phyloP scores from a whole-genome alignment of 2,888 invertebrate genomes.

The Mactromeris polynyma region DNA sequence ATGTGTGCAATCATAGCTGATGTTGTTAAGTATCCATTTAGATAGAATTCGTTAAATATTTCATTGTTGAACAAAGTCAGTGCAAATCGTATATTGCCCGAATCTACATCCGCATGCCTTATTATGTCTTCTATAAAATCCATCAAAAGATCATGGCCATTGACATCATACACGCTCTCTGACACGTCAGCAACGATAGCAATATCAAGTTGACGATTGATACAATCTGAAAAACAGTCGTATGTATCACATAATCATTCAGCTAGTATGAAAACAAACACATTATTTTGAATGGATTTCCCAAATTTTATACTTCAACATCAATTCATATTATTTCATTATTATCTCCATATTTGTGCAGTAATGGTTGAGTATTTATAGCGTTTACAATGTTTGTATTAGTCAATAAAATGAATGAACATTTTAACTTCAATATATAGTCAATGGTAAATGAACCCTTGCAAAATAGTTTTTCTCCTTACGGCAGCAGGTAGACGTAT shows the following conservation, averaged over 20 bases:
- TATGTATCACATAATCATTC: neutral
- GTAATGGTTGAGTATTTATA: no score
- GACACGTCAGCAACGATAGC: conserved; percentile 19
- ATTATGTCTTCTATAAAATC: conserved; percentile 14
- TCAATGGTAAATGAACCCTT: no score
- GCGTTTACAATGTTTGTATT: no score
- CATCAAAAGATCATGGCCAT: neutral
- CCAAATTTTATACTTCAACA: no score
- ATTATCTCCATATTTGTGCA: no score
- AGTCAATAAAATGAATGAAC: no score
- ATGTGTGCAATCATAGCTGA: neutral
- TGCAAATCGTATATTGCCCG: conserved; percentile 4
- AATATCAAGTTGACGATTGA: conserved; percentile 14
- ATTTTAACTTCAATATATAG: no score
- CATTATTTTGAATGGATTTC: no score
- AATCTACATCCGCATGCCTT: neutral
- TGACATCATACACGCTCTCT: conserved; percentile 14
- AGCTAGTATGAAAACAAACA: no score
- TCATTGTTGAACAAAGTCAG: conserved; percentile 9
- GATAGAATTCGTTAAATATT: neutral
- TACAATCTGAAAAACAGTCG: conserved; percentile 16
- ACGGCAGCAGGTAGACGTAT: conserved; percentile 17
- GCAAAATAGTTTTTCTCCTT: neutral
- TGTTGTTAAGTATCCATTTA: neutral
- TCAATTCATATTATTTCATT: no score